Base-by-base conservation (phyloP, 1,140 invertebrate genomes). In the Philaenus spumarius region DNA sequence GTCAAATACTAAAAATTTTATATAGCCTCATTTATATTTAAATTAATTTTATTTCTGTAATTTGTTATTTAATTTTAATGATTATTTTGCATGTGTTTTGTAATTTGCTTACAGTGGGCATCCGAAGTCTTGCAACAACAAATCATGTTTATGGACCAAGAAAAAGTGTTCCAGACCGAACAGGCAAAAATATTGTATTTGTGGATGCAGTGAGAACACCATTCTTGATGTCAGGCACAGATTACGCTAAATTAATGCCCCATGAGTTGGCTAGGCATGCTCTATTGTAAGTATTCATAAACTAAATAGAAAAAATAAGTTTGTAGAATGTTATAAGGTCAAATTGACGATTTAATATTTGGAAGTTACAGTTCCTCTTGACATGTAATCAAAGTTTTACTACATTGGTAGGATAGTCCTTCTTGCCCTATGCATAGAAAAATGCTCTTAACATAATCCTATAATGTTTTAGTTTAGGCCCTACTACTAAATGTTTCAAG, bases 141-240 rank as follows among this genome's bases (percentile, higher is more conserved):
- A n/a, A 17, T n/a, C 6, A 40, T 17, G 26, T 55, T 14, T 50
- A 59, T 26, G 52, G 61, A 1, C 65, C 67, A 1, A 47, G 66
- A 66, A 82, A 81, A 69, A 75, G 75, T 7, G 67, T 82, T 1
- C 71, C 73, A 35, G 78, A 82, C 61, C 77, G 74, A 67, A 80
- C 77, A 7, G 81, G 81, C 37, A 87, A 91, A 69, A 93, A 97
- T 78, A 89, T 98, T 62, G 95, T 99, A 1, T 81, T 97, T 24
- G 87, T 98, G 1, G 96, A 98, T 77, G 95, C 92, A 59, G 93
- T 97, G 12, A 79, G 97, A 45, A 98, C 95, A 6, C 97, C 97
- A 6, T 99, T 99, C 77, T 77, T 97, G 1, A 69, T 86, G n/a
- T 96, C 95, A 42, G 92, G 92, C 24, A 97, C 95, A 7, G 80